Evolutionary conservation across 92 coral and sea anemone species (phyloP).

Genomic region (Heteractis magnifica): DNA sequence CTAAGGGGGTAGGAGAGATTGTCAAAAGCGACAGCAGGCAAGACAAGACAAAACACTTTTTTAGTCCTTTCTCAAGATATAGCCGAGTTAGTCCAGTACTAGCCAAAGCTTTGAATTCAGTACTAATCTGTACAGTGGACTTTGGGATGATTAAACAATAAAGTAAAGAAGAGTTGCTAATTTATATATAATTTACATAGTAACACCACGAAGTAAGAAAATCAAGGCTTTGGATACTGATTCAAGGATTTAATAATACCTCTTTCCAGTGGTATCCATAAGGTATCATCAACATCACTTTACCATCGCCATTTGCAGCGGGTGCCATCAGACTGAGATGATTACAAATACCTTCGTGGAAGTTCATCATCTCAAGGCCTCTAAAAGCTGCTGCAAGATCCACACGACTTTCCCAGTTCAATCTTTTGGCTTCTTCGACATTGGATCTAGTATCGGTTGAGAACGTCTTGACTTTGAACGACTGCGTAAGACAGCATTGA

Average conservation of each 20-base stretch:
- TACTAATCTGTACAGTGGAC: no score
- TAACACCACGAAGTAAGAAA: no score
- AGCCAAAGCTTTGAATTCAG: no score
- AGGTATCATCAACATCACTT: conserved; percentile 70
- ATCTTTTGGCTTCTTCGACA: conserved; percentile 44
- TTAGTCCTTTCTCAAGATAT: no score
- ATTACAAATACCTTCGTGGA: conserved; percentile 81
- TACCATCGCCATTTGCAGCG: conserved; percentile 64
- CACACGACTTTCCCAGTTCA: conserved; percentile 75
- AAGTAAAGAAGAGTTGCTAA: no score
- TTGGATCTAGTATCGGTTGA: background rate
- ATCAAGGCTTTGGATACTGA: no score
- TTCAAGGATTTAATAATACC: conserved; percentile 34
- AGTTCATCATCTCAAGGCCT: conserved; percentile 53
- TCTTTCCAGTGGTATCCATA: conserved; percentile 93
- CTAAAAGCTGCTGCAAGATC: conserved; percentile 76
- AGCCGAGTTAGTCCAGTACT: no score
- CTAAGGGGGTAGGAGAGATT: no score
- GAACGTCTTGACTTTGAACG: background rate
- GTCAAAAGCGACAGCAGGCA: no score
- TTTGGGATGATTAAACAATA: no score
- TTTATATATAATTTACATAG: no score
- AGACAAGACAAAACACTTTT: no score
- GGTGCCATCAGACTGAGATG: conserved; percentile 91
- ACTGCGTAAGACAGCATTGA: background rate